A percentile compares a stretch with the other conserved stretches of the same genome.
These are phyloP conservation scores for Nemotelus pantherinus DNA, from an alignment of 2,888 invertebrate species.

Conservation along the genomic window DNA sequence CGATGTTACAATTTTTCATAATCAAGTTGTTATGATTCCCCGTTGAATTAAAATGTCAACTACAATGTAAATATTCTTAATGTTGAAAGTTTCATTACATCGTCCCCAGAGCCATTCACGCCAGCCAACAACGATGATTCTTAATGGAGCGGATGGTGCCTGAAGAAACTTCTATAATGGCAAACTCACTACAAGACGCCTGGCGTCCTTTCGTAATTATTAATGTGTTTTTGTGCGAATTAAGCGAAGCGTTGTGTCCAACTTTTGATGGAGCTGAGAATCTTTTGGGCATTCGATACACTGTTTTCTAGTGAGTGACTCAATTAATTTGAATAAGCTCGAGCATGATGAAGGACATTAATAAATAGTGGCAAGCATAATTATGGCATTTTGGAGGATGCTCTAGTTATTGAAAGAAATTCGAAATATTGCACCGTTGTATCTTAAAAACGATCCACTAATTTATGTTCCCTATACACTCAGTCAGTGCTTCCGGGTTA, in stretches of 20 bases:
- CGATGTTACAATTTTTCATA: not conserved
- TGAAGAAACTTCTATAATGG: constrained; percentile 5
- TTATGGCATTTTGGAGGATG: no score
- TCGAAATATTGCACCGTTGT: no score
- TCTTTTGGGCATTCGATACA: not conserved
- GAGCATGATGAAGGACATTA: no score
- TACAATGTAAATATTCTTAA: constrained; percentile 15
- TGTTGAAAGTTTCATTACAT: constrained; percentile 16
- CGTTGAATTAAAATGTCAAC: constrained; percentile 6
- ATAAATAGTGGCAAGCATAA: no score
- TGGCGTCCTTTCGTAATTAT: constrained; percentile 8
- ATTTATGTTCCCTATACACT: no score
- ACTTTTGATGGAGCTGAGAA: not conserved
- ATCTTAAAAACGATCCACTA: no score
- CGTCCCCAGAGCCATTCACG: not conserved
- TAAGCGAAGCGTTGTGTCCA: not conserved
- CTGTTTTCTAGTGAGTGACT: not conserved
- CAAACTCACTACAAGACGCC: constrained; percentile 7
- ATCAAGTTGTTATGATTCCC: constrained; percentile 18
- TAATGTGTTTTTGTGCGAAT: not conserved
- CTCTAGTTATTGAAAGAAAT: no score
- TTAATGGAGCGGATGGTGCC: constrained; percentile 1
- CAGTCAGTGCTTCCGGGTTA: no score
- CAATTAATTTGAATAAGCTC: not conserved
- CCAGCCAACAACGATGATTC: not conserved